Evolutionary conservation across 1,140 invertebrate genomes (phyloP), one percentile per base, ranked within the genome.

Genomic region (Drosophila rhopaloa): DNA sequence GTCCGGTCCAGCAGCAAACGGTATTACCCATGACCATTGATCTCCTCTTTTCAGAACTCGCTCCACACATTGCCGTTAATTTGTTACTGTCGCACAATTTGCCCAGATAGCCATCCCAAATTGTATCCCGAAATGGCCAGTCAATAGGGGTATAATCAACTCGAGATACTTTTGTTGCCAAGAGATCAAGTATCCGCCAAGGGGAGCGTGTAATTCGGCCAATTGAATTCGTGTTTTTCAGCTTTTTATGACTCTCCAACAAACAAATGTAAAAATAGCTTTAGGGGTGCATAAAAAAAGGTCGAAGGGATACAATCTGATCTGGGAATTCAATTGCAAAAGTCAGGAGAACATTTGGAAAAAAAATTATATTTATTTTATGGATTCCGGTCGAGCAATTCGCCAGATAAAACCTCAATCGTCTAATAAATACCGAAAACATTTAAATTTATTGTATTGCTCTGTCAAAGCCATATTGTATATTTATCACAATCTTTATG

Each of bases 61-160:
- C 24, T 56, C 56, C 61, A 62, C 75, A 74, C 65, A 68, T 53
- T 57, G 47, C 72, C 77, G 76, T 78, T 88, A 86, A 88, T 86
- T 79, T 79, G 83, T 88, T 86, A 80, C 88, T 88, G 83, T 86
- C 79, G 79, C 79, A 77, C 81, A 84, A 80, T 80, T 80, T 73
- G 66, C 73, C 19, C 44, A 24, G 61, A 65, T 76, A 60, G 60
- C 47, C 68, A 75, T 66, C 47, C 68, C 67, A 62, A 62, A 66
- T 60, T 38, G 47, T 41, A 29, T 44, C 38, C 55, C 62, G 43
- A 55, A 66, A 76, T 65, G 60, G 54, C 16, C 41, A 53, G 40
- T 65, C 51, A 61, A 86, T 83, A 43, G 58, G 60, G 58, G 60
- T 14, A 76, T 83, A 83, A 86, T 86, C 83, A 86, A 86, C 66